Evolutionary conservation across 2,113 vertebrate genomes (phyloP), one percentile per base, ranked within the genome.

Genomic region (Ivindomyrus marchei): DNA sequence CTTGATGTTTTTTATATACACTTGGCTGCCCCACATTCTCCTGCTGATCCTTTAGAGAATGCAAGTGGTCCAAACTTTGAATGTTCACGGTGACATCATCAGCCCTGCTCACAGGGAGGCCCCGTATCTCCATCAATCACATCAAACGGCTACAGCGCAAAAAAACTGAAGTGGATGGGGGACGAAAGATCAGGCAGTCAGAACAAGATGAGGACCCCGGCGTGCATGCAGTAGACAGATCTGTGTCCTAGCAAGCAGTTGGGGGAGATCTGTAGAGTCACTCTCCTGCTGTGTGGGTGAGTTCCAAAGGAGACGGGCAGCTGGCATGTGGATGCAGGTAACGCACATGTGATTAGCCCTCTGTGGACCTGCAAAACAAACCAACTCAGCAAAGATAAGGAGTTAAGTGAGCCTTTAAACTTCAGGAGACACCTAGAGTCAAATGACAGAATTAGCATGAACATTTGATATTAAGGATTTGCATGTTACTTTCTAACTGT

Each of bases 1-100:
- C 47, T 74, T 56, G 31, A 52, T 74, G 74, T 50, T 45, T 49
- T 84, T 89, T 36, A 85, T 89, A 56, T 52, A 85, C 47, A 89
- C 11, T 21, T 53, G 45, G 4, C 27, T 4, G 49, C 47, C 74
- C 13, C 15, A 4, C 39, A 24, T 15, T 52, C 39, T 47, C 5
- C 62, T 88, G n/a, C 46, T 11, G 46, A 27, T 88, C 39, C 62
- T 24, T 36, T 17, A 80, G 47, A 39, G 47, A 89, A 39, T 24
- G 27, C 15, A 13, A 87, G 85, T 24, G 62, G 46, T 77, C 19
- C 24, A 77, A 21, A 27, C 66, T 11, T 13, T 15, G n/a, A 13
- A n/a, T 27, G 42, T 80, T 80, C 36, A 42, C 74, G 2, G 74
- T 80, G 70, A 77, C 70, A 13, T 46, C 46, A 27, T 46, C 62